Evolutionary conservation across 2,888 invertebrate genomes (phyloP).

Genomic region (Euspilapteryx auroguttella): DNA sequence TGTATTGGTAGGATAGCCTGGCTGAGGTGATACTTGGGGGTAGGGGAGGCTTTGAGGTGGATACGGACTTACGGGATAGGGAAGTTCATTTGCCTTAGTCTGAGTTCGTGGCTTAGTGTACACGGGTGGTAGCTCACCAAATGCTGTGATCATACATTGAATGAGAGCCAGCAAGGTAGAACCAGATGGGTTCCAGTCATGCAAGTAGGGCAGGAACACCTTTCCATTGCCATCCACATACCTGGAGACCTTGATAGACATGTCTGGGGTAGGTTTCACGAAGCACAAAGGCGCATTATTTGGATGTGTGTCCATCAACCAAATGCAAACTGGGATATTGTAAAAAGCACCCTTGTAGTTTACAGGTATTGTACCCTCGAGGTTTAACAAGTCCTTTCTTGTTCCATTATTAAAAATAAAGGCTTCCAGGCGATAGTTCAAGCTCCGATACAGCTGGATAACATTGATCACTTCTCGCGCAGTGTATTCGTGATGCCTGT

Average conservation of each 20-base stretch:
- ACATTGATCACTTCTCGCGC: conserved; percentile 44
- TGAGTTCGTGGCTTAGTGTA: conserved; percentile 72
- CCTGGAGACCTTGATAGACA: conserved; percentile 93
- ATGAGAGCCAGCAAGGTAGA: conserved; percentile 89
- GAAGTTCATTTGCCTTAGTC: conserved; percentile 46
- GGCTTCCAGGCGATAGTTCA: conserved; percentile 45
- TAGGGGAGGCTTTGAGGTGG: conserved; percentile 48
- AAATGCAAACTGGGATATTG: conserved; percentile 96
- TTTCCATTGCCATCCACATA: conserved; percentile 95
- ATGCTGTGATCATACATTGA: conserved; percentile 88
- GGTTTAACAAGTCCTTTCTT: conserved; percentile 76
- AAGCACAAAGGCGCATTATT: conserved; percentile 93
- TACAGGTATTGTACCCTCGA: conserved; percentile 93
- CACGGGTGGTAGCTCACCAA: conserved; percentile 95
- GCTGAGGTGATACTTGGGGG: conserved; percentile 21
- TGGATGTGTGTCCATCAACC: conserved; percentile 97
- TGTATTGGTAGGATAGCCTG: conserved; percentile 43
- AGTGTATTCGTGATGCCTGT: conserved; percentile 46
- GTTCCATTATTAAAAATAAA: conserved; percentile 88
- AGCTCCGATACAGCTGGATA: conserved; percentile 42
- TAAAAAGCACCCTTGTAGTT: conserved; percentile 85
- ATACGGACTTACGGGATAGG: no score
- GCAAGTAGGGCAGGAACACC: conserved; percentile 94
- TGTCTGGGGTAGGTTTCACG: conserved; percentile 91
- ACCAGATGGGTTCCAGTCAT: conserved; percentile 83